These are phyloP conservation scores for Dermolepida albohirtum DNA, from an alignment of 2,888 invertebrate genomes.

Conservation along the genomic window DNA sequence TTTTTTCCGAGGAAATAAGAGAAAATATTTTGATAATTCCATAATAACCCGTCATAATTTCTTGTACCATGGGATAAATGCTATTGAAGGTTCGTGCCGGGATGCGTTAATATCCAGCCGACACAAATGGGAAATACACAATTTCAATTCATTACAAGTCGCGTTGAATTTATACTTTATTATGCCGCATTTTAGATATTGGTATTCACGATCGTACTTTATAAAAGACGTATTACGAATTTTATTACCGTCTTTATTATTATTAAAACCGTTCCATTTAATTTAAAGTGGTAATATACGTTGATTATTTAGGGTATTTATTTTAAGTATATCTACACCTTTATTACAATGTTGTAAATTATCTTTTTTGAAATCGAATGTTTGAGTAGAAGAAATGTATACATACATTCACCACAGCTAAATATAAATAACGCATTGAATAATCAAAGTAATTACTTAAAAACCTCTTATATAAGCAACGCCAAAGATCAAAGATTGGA, in stretches of 20 bases:
- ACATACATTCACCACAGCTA: conserved; percentile 10
- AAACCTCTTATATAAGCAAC: not conserved
- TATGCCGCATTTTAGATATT: too few relatives aligned
- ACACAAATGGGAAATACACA: too few relatives aligned
- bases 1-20: not conserved
- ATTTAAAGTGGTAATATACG: too few relatives aligned
- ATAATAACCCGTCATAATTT: conserved; percentile 8
- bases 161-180: too few relatives aligned
- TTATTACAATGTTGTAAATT: conserved; percentile 14
- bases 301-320: conserved; percentile 6
- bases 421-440: conserved; percentile 19
- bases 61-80: not conserved
- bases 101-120: too few relatives aligned
- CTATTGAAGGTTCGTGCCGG: too few relatives aligned
- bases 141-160: too few relatives aligned
- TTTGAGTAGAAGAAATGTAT: not conserved
- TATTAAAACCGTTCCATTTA: too few relatives aligned
- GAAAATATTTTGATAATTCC: conserved; percentile 17
- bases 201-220: too few relatives aligned
- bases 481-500: conserved; percentile 10
- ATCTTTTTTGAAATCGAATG: conserved; percentile 1
- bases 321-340: conserved; percentile 9
- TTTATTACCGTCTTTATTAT: too few relatives aligned
- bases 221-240: too few relatives aligned
- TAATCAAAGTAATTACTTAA: conserved; percentile 13